Conservation (phyloP, 30 jellyfish, hydroid and myxozoan genomes). For the Aurelia coerulea region DNA sequence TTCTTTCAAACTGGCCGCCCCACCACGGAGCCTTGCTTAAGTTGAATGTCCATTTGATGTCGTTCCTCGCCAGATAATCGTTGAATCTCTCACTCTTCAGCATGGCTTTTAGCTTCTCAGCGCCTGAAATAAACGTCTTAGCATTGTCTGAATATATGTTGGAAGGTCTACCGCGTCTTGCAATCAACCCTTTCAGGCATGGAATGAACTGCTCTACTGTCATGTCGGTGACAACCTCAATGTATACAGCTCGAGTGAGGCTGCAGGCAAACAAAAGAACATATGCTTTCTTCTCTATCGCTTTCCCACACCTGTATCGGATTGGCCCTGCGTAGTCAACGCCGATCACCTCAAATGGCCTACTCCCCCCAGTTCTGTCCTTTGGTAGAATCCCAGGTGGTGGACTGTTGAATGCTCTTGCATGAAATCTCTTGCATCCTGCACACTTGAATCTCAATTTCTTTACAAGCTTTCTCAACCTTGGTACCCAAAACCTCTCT, state of each 20-base stretch:
- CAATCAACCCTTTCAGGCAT: constrained; percentile 49
- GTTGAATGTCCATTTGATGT: too few species aligned
- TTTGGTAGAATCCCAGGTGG: constrained; percentile 29
- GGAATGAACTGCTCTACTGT: constrained; percentile 51
- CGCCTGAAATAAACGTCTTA: constrained; percentile 52
- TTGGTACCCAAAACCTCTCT: constrained; percentile 57
- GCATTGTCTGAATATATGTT: constrained; percentile 68
- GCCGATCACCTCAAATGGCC: constrained; percentile 59
- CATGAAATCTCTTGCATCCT: constrained; percentile 50
- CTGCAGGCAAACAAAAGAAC: constrained; percentile 71
- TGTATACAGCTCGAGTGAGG: constrained; percentile 66
- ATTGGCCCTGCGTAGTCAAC: constrained; percentile 41
- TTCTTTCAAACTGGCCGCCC: too few species aligned
- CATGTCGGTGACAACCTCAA: constrained; percentile 47
- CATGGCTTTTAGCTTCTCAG: constrained; percentile 49
- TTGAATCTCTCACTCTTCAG: too few species aligned
- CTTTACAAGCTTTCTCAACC: constrained; percentile 55
- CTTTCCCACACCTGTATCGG: neutral
- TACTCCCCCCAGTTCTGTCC: constrained; percentile 37
- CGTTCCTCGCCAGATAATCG: too few species aligned
- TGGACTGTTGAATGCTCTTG: constrained; percentile 10
- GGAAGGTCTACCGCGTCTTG: constrained; percentile 70
- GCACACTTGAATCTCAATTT: constrained; percentile 9
- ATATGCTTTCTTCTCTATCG: constrained; percentile 42
- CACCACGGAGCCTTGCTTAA: too few species aligned